Evolutionary conservation across 2,888 invertebrate species (phyloP).

Genomic region (Andrena fulva): DNA sequence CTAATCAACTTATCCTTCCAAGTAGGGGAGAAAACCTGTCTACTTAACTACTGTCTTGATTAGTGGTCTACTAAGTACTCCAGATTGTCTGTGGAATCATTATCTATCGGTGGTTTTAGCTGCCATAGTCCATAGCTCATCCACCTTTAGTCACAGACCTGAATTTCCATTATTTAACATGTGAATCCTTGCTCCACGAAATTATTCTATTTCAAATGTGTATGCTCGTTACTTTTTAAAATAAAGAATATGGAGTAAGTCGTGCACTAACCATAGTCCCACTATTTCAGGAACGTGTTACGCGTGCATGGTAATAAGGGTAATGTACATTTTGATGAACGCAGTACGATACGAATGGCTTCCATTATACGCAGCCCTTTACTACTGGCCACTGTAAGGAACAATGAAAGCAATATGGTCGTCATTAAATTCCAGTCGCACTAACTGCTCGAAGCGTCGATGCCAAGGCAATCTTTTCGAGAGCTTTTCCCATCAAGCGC

Average conservation of each 20-base stretch:
- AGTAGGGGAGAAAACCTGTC: no score
- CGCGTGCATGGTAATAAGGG: constrained; percentile 1
- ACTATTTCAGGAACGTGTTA: constrained; percentile 2
- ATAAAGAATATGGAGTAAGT: background rate
- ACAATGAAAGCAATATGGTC: constrained; percentile 7
- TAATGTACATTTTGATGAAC: constrained; percentile 16
- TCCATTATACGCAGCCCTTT: constrained; percentile 3
- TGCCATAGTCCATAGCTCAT: background rate
- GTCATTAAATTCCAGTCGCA: constrained; percentile 6
- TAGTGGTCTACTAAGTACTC: no score
- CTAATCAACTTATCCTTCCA: no score
- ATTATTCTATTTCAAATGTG: background rate
- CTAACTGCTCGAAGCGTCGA: constrained; percentile 14
- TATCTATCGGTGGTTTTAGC: no score
- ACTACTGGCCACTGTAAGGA: background rate
- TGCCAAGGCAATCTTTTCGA: constrained; percentile 29
- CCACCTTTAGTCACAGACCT: no score
- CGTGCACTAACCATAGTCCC: background rate
- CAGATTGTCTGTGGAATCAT: no score
- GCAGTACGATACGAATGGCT: background rate
- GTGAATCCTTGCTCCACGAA: background rate
- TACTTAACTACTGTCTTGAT: no score
- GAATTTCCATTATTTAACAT: background rate
- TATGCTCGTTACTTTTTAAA: background rate
- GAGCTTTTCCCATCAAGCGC: constrained; percentile 20